Evolutionary conservation across 2,888 invertebrate genomes (phyloP), one percentile per base, ranked within the genome.

Genomic region (Tortrix viridana): DNA sequence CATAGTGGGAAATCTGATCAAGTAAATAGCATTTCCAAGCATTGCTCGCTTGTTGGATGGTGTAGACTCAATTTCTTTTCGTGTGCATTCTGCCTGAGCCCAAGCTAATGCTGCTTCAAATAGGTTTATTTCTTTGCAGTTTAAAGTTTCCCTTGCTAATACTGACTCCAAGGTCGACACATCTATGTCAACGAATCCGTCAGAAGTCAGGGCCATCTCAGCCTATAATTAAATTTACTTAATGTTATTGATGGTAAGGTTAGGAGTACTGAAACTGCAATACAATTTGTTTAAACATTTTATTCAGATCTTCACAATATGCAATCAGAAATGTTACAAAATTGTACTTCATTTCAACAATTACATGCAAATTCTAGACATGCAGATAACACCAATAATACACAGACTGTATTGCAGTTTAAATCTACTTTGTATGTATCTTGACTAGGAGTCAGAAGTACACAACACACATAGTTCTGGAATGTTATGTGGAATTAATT

Each of bases 111-210:
- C 98, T 16, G 98, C 98, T 82, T 97, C 97, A 87, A 98, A 96
- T 52, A 97, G 91, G 82, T 96, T 96, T 74, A 97, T 96, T 91
- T 99, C 99, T 86, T 97, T 97, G 84, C 98, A 98, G 86, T 98
- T 98, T 49, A 99, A 93, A 2, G 98, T 98, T 89, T 99, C 98
- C 70, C 98, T 94, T 58, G 96, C 96, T 73, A 99, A 93, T 72
- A 98, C 97, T 65, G 97, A 97, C 85, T 97, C 97, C 74, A 98
- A 93, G 23, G 98, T 98, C 72, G 97, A 96, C 76, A 96, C 95
- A 88, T 98, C 98, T 80, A 99, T 98, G 84, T 99, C 98, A 70
- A 97, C 96, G 92, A 99, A 98, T 72, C 98, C 98, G 80, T 98
- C 98, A 0, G 98, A 98, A 72, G 96, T 96, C 74, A 99, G 94